Percentiles rank a stretch among this genome's conserved stretches.
These are phyloP conservation scores for Perca flavescens DNA, from an alignment of 2,113 vertebrate genomes.

Conservation along the genomic window DNA sequence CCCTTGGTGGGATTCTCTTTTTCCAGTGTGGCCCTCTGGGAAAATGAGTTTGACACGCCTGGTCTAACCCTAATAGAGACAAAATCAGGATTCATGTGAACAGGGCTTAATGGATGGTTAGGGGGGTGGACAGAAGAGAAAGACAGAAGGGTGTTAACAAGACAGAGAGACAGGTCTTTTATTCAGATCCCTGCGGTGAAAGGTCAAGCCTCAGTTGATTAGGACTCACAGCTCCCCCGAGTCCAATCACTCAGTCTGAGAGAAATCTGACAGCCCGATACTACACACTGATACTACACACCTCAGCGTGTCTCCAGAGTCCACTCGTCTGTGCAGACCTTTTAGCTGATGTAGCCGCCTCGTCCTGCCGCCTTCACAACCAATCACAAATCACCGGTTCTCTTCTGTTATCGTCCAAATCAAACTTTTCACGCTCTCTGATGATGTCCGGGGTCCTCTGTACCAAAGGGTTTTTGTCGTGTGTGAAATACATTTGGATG, in stretches of 20 bases:
- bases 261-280: slow-evolving; percentile 1
- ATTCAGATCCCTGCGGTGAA: neutral
- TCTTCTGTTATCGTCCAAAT: too few relatives aligned
- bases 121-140: neutral
- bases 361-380: too few relatives aligned
- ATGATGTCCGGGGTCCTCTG: too few relatives aligned
- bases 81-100: neutral
- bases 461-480: too few relatives aligned
- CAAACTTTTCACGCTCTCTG: too few relatives aligned
- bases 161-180: neutral
- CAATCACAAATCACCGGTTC: too few relatives aligned
- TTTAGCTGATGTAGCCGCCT: too few relatives aligned
- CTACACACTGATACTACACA: too few relatives aligned
- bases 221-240: neutral
- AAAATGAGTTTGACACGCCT: too few relatives aligned
- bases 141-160: neutral
- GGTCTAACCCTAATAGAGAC: neutral
- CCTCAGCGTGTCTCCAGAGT: neutral
- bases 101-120: neutral
- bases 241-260: slow-evolving; percentile 17
- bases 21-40: too few relatives aligned
- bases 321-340: neutral
- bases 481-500: too few relatives aligned
- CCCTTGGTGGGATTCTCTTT: too few relatives aligned
- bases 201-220: slow-evolving; percentile 19